Evolutionary conservation across 2,888 invertebrate species (phyloP), one percentile per base, ranked within the genome.

Genomic region (Sisyra nigra): DNA sequence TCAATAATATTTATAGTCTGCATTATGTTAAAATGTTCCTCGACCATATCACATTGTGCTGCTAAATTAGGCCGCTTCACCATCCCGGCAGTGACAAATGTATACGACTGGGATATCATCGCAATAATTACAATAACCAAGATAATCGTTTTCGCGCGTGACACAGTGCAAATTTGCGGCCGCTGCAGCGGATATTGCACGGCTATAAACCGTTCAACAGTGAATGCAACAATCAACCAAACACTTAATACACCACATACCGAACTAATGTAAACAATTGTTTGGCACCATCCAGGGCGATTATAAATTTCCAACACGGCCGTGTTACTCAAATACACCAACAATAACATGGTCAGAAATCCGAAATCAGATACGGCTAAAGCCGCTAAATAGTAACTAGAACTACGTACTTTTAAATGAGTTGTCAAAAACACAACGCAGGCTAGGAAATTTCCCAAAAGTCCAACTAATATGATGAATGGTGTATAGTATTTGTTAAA

Each of bases 221-320:
- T 79, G 54, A 79, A 79, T 1, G 76, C 76, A 4, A 80, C 78
- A 31, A 76, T 75, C 29, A 78, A 58, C 77, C 78, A 80, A 2
- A 76, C 76, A 51, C 76, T 76, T 9, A 79, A 55, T 41, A 74
- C 76, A 48, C 74, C 72, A 62, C 69, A 73, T 2, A 68, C 68
- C 15, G 67, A 66, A 44, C 66, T 66, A 2, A 68, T 50, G 52
- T 71, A 73, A 29, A 69, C 61, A 19, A 69, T 54, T 4, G 62
- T 57, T 52, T 73, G 37, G 55, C 78, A 79, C 62, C 71, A 69
- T 9, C 73, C 73, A 15, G 68, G 60, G 34, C 58, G 60, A 53
- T 71, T 68, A 55, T 66, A 72, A 9, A 71, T 56, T 32, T 61
- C 59, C 52, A 66, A 59, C 2, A 66, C 62, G 11, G 65, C 51